A percentile compares a stretch with the other conserved stretches of the same genome.
These are phyloP conservation scores for Alviniconcha marisindica DNA, from an alignment of 1,140 invertebrate species.

Conservation along the genomic window DNA sequence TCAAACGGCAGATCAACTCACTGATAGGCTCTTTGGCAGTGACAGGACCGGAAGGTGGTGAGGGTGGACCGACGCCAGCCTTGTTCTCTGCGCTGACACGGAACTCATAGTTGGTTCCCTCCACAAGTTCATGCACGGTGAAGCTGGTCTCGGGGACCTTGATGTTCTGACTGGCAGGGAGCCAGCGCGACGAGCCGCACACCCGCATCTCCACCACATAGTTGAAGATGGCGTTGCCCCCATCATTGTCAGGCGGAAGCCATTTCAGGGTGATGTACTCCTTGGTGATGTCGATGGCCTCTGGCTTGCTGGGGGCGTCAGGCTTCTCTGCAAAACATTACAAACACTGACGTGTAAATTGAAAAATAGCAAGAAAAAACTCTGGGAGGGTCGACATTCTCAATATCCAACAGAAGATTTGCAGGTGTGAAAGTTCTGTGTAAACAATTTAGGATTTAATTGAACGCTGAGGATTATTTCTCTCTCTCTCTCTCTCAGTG, in stretches of 20 bases:
- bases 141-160: constrained; percentile 77
- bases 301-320: constrained; percentile 77
- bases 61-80: constrained; percentile 94
- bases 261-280: constrained; percentile 92
- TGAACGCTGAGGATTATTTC: no score
- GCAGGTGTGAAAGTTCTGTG: no score
- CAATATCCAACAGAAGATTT: no score
- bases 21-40: constrained; percentile 82
- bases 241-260: constrained; percentile 93
- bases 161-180: constrained; percentile 80
- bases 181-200: constrained; percentile 80
- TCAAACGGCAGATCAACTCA: no score
- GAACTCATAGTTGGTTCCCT: constrained; percentile 98
- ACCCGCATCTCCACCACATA: constrained; percentile 98
- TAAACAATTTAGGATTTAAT: no score
- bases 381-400: constrained; percentile 95
- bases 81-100: constrained; percentile 97
- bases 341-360: neutral
- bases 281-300: constrained; percentile 93
- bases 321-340: constrained; percentile 79
- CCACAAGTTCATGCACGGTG: constrained; percentile 83
- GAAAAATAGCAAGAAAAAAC: constrained; percentile 65
- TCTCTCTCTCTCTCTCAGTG: no score
- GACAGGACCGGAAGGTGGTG: constrained; percentile 80
- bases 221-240: constrained; percentile 94